These are phyloP conservation scores for Prunella strophiata DNA, from an alignment of 2,797 vertebrate genomes.

Conservation along the genomic window DNA sequence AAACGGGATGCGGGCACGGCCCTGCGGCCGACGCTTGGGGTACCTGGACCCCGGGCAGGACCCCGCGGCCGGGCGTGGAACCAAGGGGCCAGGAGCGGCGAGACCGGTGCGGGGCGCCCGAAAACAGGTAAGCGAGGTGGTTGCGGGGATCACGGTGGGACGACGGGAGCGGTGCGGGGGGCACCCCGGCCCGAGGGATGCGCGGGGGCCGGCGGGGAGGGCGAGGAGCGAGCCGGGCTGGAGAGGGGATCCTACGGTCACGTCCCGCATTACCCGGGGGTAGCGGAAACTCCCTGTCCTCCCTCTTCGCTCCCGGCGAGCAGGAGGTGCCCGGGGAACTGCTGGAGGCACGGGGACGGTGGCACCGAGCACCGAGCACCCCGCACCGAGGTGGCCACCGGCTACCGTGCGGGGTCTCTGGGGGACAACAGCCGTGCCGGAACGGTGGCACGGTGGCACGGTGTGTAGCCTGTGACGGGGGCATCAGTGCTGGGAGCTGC, in stretches of 20 bases:
- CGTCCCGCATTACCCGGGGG: no score
- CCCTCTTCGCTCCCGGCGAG: not conserved
- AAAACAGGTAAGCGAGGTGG: no score
- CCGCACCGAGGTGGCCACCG: not conserved
- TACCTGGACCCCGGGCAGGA: no score
- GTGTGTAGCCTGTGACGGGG: fast-evolving
- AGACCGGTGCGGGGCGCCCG: no score
- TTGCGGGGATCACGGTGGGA: not conserved
- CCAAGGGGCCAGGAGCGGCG: no score
- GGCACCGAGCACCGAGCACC: not conserved
- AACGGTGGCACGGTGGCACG: not conserved
- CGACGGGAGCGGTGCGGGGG: not conserved
- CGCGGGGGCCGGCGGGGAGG: not conserved
- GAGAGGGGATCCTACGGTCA: not conserved
- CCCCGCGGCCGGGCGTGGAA: no score
- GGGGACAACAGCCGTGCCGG: not conserved
- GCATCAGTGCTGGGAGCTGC: not conserved
- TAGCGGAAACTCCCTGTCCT: not conserved
- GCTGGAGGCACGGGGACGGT: not conserved
- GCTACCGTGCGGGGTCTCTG: not conserved
- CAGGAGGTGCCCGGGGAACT: not conserved
- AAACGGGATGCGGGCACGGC: no score
- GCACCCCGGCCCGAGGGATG: not conserved
- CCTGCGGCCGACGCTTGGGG: no score
- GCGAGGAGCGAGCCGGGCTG: not conserved